A percentile compares a stretch with the other conserved stretches of the same genome.
Conservation (phyloP, 2,888 invertebrate species). For the Habroteleia sp. region DNA sequence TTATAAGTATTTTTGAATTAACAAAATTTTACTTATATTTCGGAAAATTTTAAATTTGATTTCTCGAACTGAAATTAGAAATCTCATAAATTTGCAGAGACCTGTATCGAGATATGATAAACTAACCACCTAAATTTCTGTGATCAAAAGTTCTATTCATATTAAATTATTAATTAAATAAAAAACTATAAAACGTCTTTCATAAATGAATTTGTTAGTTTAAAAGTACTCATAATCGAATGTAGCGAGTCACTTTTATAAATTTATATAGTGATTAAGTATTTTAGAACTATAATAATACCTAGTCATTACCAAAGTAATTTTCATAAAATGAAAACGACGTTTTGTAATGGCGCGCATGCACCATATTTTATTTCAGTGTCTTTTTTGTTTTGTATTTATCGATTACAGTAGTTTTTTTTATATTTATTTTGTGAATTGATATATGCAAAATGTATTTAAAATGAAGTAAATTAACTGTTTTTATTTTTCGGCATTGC, state of each 20-base stretch:
- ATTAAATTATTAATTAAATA: conserved; percentile 10
- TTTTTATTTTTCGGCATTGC: conserved; percentile 1
- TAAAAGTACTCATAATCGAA: conserved; percentile 61
- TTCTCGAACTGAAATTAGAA: too few relatives aligned
- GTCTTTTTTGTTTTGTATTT: conserved; percentile 29
- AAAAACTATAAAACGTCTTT: background rate
- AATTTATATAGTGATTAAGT: conserved; percentile 64
- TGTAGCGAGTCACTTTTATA: conserved; percentile 38
- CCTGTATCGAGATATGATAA: too few relatives aligned
- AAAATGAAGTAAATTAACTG: background rate
- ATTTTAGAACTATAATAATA: conserved; percentile 72
- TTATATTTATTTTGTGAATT: conserved; percentile 36
- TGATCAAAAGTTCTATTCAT: conserved; percentile 27
- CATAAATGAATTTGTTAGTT: conserved; percentile 20
- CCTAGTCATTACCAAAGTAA: conserved; percentile 81
- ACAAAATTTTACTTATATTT: conserved; percentile 24
- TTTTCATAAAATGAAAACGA: conserved; percentile 65
- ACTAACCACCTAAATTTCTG: conserved; percentile 18
- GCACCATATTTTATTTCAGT: conserved; percentile 50
- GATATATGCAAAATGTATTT: conserved; percentile 8
- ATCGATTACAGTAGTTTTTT: conserved; percentile 36
- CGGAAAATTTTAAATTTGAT: background rate
- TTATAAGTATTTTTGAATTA: conserved; percentile 58
- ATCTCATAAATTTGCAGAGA: too few relatives aligned
- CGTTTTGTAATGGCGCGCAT: conserved; percentile 60